A percentile compares a stretch with the other conserved stretches of the same genome.
phyloP scores from a whole-genome alignment of 2,113 vertebrate genomes.

The Lamprotornis superbus region DNA sequence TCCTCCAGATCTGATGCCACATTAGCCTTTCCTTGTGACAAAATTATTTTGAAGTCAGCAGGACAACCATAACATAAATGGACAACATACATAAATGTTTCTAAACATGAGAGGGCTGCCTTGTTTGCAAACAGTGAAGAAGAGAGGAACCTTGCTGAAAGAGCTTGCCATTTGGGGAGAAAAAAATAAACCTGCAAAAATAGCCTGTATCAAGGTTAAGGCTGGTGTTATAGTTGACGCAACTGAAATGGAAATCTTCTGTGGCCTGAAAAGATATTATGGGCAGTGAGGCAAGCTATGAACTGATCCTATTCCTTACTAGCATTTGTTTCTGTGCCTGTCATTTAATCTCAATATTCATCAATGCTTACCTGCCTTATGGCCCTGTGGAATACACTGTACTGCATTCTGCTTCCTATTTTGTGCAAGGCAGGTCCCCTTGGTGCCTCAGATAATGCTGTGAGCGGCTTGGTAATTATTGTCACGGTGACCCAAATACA shows the following conservation, averaged over 20 bases:
- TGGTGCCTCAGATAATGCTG: background rate
- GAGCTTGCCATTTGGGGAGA: background rate
- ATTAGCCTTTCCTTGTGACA: background rate
- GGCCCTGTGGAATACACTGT: background rate
- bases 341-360: background rate
- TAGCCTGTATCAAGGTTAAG: background rate
- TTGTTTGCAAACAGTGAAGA: background rate
- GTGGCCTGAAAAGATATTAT: background rate
- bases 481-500: background rate
- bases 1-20: background rate
- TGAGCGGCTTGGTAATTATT: background rate
- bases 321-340: background rate
- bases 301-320: background rate
- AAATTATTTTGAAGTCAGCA: background rate
- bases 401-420: background rate
- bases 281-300: background rate
- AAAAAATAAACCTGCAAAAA: background rate
- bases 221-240: background rate
- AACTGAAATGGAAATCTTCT: background rate
- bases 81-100: background rate
- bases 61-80: no score
- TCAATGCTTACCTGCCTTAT: background rate
- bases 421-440: fast-evolving
- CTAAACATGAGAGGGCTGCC: background rate
- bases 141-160: background rate